phyloP scores from a whole-genome alignment of 1,140 invertebrate genomes.

The Drosophila murphyi region DNA sequence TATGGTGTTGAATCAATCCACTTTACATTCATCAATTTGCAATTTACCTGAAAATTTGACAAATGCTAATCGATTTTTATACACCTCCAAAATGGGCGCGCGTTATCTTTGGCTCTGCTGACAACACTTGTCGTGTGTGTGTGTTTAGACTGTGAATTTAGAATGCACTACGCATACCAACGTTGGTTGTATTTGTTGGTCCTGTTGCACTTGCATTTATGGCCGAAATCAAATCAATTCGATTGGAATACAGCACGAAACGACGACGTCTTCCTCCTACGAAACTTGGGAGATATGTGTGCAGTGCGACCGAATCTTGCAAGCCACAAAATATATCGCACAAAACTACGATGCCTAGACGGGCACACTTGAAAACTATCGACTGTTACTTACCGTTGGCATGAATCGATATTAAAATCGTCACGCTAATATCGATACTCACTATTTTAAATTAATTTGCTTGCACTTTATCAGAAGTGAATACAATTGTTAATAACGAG shows the following conservation, averaged over 20 bases:
- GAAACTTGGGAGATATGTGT: slow-evolving; percentile 31
- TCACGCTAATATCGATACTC: neutral
- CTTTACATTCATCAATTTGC: slow-evolving; percentile 42
- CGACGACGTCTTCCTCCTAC: slow-evolving; percentile 24
- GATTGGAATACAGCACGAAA: neutral
- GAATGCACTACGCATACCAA: slow-evolving; percentile 35
- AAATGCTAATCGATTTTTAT: slow-evolving; percentile 43
- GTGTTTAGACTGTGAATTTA: slow-evolving; percentile 16
- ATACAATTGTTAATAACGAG: too few species aligned
- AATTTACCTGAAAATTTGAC: slow-evolving; percentile 40
- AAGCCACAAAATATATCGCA: neutral
- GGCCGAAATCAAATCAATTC: slow-evolving; percentile 29
- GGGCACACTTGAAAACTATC: neutral
- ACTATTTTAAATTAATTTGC: neutral
- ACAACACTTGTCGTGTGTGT: neutral
- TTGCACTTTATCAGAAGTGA: too few species aligned
- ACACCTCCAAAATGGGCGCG: slow-evolving; percentile 13
- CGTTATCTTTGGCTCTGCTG: slow-evolving; percentile 7
- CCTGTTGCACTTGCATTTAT: slow-evolving; percentile 40
- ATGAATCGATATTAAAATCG: too few species aligned
- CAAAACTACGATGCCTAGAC: neutral
- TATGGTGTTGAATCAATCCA: slow-evolving; percentile 14
- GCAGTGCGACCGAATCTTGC: slow-evolving; percentile 15
- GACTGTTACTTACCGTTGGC: neutral
- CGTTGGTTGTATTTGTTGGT: slow-evolving; percentile 11